phyloP scores from a whole-genome alignment of 2,113 vertebrate species.

The Poecile atricapillus region DNA sequence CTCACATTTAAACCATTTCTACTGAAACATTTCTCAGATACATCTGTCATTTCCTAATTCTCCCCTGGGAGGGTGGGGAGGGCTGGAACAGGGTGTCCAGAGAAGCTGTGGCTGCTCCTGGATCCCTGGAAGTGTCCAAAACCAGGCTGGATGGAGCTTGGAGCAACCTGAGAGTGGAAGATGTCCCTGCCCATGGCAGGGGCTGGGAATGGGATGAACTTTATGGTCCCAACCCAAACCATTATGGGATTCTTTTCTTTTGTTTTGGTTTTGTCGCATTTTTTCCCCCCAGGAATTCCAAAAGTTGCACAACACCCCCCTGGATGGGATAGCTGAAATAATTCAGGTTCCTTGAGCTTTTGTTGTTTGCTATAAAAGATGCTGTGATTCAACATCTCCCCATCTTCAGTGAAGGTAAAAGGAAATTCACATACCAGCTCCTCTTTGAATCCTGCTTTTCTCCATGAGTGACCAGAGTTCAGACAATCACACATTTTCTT shows the following conservation, averaged over 20 bases:
- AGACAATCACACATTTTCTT: neutral
- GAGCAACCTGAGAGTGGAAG: neutral
- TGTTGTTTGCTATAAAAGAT: neutral
- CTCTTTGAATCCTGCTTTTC: neutral
- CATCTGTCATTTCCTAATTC: neutral
- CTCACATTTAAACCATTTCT: neutral
- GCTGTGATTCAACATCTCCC: neutral
- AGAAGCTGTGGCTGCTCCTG: neutral
- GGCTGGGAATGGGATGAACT: neutral
- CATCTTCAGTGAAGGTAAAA: neutral
- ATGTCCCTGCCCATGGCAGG: neutral
- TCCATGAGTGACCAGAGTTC: neutral
- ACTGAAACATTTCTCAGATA: neutral
- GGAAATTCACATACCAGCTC: neutral
- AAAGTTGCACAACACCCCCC: neutral
- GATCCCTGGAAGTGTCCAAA: neutral
- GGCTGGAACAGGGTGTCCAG: neutral
- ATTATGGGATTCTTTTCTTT: neutral
- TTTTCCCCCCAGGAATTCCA: neutral
- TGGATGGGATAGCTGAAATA: neutral
- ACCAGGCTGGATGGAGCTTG: accelerated
- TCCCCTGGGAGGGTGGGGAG: accelerated
- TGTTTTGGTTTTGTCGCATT: neutral
- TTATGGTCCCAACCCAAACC: neutral
- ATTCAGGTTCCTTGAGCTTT: neutral